Evolutionary conservation across 2,797 vertebrate species (phyloP), one percentile per base, ranked within the genome.

Genomic region (Mormyrops attenuatus): DNA sequence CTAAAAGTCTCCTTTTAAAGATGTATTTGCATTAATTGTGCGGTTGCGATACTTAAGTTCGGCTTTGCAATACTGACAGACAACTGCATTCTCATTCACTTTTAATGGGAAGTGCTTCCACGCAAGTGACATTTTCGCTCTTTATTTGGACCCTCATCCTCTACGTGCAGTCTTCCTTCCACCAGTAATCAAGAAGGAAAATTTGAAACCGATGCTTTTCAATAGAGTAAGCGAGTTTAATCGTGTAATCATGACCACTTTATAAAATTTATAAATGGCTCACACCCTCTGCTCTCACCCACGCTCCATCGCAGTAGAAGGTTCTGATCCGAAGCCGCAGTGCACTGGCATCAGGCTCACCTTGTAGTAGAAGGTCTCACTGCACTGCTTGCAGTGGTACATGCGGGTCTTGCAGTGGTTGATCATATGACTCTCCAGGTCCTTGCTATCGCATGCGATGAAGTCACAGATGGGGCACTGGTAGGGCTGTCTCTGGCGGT

Each of bases 391-490:
- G 94, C 98, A 99, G 90, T 97, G 97, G 94, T 99, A 97, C 94
- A 95, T 96, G 92, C 97, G 96, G 49, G 95, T 96, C 93, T 98
- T 99, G 95, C 98, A 99, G 95, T 99, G 98, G 95, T 97, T 96
- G 93, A 99, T 97, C 98, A 99, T 99, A 92, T 99, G 98, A 91
- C 93, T 96, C 94, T 99, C 98, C 90, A 99, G 93, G 93, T 97
- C 97, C 88, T 96, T 96, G 90, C 98, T 99, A 92, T 98, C 95
- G 0, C 94, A 91, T 0, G 98, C 97, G 7, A 98, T 96, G 93
- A 99, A 97, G 90, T 99, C 97, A 50, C 98, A 99, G 94, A 99
- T 99, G 3, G 98, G 98, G 92, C 98, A 99, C 95, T 99, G 98
- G 90, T 99, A 99, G 0, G 98, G 98, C 93, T 97, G 97, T 80